phyloP scores from a whole-genome alignment of 2,888 invertebrate species.

The Andrena praecox region DNA sequence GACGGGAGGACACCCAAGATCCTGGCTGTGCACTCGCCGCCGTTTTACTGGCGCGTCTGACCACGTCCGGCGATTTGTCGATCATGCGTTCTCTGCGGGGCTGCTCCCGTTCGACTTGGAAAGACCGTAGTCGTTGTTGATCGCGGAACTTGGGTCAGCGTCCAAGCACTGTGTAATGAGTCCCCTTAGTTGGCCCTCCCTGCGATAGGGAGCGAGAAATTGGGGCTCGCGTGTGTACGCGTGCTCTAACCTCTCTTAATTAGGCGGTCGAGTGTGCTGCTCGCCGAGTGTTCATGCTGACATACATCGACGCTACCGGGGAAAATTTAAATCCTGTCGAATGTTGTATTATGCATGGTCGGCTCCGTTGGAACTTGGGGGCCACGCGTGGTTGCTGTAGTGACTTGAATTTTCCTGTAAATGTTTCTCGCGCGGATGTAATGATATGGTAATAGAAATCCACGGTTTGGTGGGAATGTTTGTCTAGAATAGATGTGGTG shows the following conservation, averaged over 20 bases:
- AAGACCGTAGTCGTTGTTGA: not conserved
- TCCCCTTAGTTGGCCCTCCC: not conserved
- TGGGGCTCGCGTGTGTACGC: not conserved
- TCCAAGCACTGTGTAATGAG: not conserved
- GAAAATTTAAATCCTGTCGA: not conserved
- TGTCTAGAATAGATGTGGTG: no score
- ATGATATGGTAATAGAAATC: no score
- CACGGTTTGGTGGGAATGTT: no score
- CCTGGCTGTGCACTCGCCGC: not conserved
- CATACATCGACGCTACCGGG: not conserved
- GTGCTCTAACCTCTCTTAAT: not conserved
- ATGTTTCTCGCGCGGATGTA: no score
- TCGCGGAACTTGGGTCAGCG: not conserved
- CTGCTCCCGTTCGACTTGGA: not conserved
- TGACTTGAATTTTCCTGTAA: no score
- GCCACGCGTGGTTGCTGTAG: no score
- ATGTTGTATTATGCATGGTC: no score
- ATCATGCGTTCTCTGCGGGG: not conserved
- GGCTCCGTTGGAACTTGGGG: no score
- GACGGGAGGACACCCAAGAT: not conserved
- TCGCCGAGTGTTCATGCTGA: not conserved
- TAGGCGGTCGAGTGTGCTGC: not conserved
- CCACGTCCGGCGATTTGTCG: constrained; percentile 7
- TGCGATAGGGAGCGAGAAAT: not conserved
- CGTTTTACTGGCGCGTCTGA: not conserved